Evolutionary conservation across 1,140 invertebrate species (phyloP).

Genomic region (Lysiphlebus fabarum): DNA sequence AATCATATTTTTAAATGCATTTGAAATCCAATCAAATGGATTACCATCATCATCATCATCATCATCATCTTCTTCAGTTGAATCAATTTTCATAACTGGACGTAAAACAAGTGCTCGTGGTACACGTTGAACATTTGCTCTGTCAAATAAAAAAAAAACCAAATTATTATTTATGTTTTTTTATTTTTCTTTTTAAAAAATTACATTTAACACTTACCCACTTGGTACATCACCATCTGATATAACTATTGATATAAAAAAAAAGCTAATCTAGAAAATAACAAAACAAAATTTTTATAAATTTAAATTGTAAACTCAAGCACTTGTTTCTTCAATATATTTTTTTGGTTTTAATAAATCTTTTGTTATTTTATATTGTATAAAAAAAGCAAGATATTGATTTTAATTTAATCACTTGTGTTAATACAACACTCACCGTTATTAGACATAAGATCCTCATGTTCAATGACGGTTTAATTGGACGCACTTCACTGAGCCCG

Average conservation of each 20-base stretch:
- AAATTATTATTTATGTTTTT: no score
- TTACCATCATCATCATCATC: constrained; percentile 18
- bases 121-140: constrained; percentile 2
- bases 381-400: background rate
- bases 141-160: no score
- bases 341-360: no score
- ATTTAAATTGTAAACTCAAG: no score
- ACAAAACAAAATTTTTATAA: constrained; percentile 3
- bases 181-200: background rate
- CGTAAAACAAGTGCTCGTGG: constrained; percentile 16
- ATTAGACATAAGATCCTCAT: constrained; percentile 27
- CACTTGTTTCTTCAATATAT: background rate
- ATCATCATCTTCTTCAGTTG: constrained; percentile 15
- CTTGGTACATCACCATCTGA: background rate
- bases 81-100: constrained; percentile 15
- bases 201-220: constrained; percentile 8
- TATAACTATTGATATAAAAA: constrained; percentile 3
- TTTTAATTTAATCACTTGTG: constrained; percentile 15
- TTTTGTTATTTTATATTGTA: background rate
- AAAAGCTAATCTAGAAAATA: constrained; percentile 12
- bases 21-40: constrained; percentile 19
- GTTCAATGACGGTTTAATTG: constrained; percentile 2
- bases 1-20: constrained; percentile 4
- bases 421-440: constrained; percentile 28
- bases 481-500: constrained; percentile 19